Percentiles rank a stretch among this genome's conserved stretches.
phyloP scores from a whole-genome alignment of 2,888 invertebrate genomes.

The Anodontia alba region DNA sequence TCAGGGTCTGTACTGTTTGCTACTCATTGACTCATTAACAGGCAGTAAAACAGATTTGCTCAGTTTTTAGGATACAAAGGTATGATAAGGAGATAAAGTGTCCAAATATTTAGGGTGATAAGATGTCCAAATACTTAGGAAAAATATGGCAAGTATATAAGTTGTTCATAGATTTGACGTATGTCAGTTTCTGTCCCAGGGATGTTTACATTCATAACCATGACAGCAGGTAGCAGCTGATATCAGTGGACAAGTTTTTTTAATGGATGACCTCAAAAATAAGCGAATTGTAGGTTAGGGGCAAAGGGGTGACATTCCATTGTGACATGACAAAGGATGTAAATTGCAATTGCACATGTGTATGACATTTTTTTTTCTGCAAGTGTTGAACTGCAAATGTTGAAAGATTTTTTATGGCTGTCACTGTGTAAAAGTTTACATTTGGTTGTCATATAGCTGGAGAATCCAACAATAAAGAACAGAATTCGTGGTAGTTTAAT shows the following conservation, averaged over 20 bases:
- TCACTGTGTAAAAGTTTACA: no score
- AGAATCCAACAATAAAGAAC: no score
- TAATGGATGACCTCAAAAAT: not conserved
- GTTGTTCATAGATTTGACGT: not conserved
- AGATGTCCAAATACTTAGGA: no score
- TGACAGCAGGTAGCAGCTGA: not conserved
- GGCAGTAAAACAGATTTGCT: no score
- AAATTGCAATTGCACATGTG: not conserved
- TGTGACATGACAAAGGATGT: conserved; percentile 3
- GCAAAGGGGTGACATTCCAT: not conserved
- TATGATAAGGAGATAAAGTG: no score
- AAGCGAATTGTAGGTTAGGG: not conserved
- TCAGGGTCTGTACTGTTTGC: no score
- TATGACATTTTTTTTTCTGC: not conserved
- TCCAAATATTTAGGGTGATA: no score
- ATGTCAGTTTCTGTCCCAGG: not conserved
- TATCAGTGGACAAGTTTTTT: not conserved
- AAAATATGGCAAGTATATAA: not conserved
- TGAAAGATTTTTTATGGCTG: not conserved
- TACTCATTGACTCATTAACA: no score
- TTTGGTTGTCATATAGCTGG: no score
- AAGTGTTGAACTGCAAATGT: not conserved
- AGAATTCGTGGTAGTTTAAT: no score
- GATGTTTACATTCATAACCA: not conserved
- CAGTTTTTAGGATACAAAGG: no score